Conservation (phyloP, 2,888 invertebrate genomes). For the Hoplodrina blanda region DNA sequence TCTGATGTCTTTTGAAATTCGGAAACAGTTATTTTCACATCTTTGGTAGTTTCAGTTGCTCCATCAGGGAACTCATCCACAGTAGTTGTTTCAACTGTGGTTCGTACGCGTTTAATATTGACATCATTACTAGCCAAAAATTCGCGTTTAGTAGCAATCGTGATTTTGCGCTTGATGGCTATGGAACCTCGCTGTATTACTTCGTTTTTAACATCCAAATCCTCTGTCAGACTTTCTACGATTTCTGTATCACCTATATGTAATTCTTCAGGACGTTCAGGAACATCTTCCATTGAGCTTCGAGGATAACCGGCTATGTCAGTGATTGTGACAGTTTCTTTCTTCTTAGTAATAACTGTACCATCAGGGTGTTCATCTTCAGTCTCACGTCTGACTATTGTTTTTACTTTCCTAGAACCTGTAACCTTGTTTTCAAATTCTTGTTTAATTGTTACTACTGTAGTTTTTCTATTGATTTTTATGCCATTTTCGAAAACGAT, state of each 20-base stretch:
- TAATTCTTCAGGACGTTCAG: conserved; percentile 69
- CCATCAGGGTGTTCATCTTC: conserved; percentile 87
- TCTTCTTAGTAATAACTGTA: conserved; percentile 82
- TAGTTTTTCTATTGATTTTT: conserved; percentile 79
- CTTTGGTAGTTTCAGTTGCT: conserved; percentile 90
- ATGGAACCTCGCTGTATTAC: conserved; percentile 77
- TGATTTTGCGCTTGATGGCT: conserved; percentile 83
- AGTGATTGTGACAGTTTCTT: conserved; percentile 84
- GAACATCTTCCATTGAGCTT: conserved; percentile 61
- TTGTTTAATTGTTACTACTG: conserved; percentile 79
- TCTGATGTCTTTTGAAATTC: conserved; percentile 87
- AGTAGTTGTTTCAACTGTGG: conserved; percentile 89
- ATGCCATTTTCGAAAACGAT: conserved; percentile 76
- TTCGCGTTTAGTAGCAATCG: conserved; percentile 86
- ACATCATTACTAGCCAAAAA: conserved; percentile 87
- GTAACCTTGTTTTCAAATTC: conserved; percentile 76
- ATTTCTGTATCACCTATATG: conserved; percentile 79
- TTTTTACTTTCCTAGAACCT: conserved; percentile 81
- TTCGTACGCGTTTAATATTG: conserved; percentile 90
- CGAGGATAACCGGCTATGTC: conserved; percentile 77
- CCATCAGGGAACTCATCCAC: conserved; percentile 89
- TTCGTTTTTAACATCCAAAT: conserved; percentile 84
- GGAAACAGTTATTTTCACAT: conserved; percentile 88
- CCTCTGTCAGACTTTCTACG: conserved; percentile 83
- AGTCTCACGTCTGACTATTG: conserved; percentile 75